A percentile compares a stretch with the other conserved stretches of the same genome.
phyloP scores from a whole-genome alignment of 2,888 invertebrate species.

The Hemicrepidius hirtus region DNA sequence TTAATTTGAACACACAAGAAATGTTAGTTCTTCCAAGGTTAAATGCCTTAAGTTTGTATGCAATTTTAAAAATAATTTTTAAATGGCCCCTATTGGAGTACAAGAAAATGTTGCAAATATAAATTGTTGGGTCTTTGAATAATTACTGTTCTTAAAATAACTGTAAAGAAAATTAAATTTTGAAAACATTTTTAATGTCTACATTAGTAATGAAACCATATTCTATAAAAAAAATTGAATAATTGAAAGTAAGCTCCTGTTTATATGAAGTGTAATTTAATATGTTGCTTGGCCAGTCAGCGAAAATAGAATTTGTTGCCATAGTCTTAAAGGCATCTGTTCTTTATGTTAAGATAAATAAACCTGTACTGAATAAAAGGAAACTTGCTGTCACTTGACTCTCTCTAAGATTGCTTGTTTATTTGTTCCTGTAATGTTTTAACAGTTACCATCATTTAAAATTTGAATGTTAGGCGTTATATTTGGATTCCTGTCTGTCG shows the following conservation, averaged over 20 bases:
- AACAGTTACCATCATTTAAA: not conserved
- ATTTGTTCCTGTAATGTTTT: not conserved
- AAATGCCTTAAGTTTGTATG: not conserved
- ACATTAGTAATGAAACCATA: no score
- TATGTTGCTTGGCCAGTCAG: not conserved
- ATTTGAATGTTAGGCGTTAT: not conserved
- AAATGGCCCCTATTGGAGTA: no score
- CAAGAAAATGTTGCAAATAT: no score
- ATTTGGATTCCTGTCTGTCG: no score
- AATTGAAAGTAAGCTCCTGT: not conserved
- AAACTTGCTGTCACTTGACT: not conserved
- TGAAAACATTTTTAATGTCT: no score
- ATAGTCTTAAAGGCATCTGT: slow-evolving; percentile 5
- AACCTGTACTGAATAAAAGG: slow-evolving; percentile 14
- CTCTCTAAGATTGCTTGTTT: not conserved
- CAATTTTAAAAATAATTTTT: not conserved
- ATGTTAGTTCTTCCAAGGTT: slow-evolving; percentile 1
- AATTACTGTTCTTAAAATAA: not conserved
- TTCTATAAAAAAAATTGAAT: no score
- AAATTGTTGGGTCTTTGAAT: not conserved
- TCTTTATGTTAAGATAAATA: not conserved
- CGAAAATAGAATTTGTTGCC: not conserved
- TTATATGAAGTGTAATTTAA: not conserved
- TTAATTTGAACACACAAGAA: slow-evolving; percentile 14
- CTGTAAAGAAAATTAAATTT: no score